Percentiles rank a stretch among this genome's conserved stretches.
These are phyloP conservation scores for Poeciliopsis occidentalis DNA, from an alignment of 2,113 vertebrate species.

Conservation along the genomic window DNA sequence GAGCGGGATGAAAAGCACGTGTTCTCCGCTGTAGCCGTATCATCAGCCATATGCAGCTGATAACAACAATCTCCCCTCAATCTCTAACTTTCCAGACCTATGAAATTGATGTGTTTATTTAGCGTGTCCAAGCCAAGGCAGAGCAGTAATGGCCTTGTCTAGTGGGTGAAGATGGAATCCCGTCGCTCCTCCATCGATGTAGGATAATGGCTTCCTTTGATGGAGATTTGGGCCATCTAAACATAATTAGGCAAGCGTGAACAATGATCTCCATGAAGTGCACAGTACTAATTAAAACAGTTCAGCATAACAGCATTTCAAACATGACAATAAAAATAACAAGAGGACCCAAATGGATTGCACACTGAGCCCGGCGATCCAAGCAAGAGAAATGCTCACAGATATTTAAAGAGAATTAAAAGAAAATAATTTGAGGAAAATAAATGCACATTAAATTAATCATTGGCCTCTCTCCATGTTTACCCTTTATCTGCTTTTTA, in stretches of 20 bases:
- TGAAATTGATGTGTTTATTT: conserved; percentile 80
- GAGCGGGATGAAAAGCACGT: conserved; percentile 8
- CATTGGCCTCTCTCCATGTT: conserved; percentile 26
- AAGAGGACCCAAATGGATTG: conserved; percentile 70
- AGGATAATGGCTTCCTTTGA: conserved; percentile 77
- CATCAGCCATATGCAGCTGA: conserved; percentile 67
- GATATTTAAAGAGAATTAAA: conserved; percentile 54
- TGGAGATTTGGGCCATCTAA: conserved; percentile 77
- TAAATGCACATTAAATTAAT: conserved; percentile 49
- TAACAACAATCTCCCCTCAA: conserved; percentile 68
- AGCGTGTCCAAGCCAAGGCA: conserved; percentile 75
- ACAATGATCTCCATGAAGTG: conserved; percentile 80
- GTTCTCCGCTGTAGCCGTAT: conserved; percentile 45
- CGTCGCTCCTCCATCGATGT: conserved; percentile 69
- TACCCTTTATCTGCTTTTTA: conserved; percentile 20
- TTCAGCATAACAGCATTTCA: conserved; percentile 77
- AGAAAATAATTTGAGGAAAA: conserved; percentile 46
- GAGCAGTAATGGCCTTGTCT: conserved; percentile 76
- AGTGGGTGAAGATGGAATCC: conserved; percentile 72
- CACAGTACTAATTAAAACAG: conserved; percentile 81
- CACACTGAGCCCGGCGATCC: conserved; percentile 57
- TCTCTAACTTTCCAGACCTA: conserved; percentile 76
- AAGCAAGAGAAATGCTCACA: conserved; percentile 35
- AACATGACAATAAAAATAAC: conserved; percentile 80
- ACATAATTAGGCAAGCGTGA: conserved; percentile 80